A percentile compares a stretch with the other conserved stretches of the same genome.
Evolutionary conservation across 2,888 invertebrate species (phyloP).

Genomic region (Hylaea fasciaria): DNA sequence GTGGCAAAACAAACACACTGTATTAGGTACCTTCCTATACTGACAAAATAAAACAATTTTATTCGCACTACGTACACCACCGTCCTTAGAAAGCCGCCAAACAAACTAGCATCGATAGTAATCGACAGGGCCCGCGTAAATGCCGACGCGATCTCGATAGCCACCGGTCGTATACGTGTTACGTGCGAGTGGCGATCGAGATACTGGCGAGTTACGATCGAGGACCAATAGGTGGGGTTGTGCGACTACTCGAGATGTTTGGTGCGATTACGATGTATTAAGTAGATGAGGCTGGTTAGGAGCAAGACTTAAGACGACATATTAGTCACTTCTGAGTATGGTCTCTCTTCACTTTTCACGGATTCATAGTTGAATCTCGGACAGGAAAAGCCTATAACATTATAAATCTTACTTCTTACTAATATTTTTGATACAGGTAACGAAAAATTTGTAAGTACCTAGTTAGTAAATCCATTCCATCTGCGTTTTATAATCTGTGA

Average conservation of each 20-base stretch:
- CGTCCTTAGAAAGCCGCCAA: constrained; percentile 49
- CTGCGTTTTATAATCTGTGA: constrained; percentile 3
- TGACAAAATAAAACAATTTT: not conserved
- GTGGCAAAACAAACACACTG: no score
- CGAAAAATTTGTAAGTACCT: no score
- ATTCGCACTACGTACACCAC: constrained; percentile 48
- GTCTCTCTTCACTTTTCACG: no score
- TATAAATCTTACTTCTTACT: no score
- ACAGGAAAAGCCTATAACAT: no score
- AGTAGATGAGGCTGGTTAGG: not conserved
- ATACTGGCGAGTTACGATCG: constrained; percentile 74
- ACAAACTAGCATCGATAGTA: constrained; percentile 76
- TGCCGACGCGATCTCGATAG: constrained; percentile 60
- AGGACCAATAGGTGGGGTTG: constrained; percentile 44
- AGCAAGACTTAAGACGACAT: not conserved
- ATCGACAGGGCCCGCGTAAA: constrained; percentile 64
- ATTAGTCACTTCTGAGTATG: no score
- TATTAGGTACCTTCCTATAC: no score
- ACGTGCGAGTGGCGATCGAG: constrained; percentile 69
- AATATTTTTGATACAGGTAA: no score
- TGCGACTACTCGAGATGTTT: constrained; percentile 68
- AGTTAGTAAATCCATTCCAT: not conserved
- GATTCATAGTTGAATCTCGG: no score
- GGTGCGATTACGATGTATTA: constrained; percentile 1
- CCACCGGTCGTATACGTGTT: constrained; percentile 65